Evolutionary conservation across 2,888 invertebrate genomes (phyloP), one percentile per base, ranked within the genome.

Genomic region (Amaurobius ferox): DNA sequence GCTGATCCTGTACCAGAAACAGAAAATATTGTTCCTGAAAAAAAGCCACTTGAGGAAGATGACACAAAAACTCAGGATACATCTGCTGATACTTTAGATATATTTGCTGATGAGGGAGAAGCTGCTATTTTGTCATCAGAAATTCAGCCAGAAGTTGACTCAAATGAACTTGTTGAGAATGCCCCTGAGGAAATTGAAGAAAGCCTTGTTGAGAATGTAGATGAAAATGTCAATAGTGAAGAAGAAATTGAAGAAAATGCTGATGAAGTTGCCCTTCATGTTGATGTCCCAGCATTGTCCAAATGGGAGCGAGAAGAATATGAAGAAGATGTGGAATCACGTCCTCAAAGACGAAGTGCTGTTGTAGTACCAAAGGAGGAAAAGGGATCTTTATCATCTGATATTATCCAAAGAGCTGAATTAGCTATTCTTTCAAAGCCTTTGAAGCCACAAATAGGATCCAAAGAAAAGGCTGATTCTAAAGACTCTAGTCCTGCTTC

Each of bases 391-490:
- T 92, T 94, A 0, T 96, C 97, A 0, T 95, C 95, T 26, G 97
- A 97, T 91, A 96, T 97, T 3, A 92, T 97, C 71, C 97, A 97
- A 90, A 93, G 96, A 89, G 97, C 97, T 0, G 97, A 97, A 92
- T 97, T 97, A 91, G 97, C 96, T 0, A 95, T 97, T 89, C 96
- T 97, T 91, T 95, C 97, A 61, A 96, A 97, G 91, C 96, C 96
- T 0, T 95, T 96, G 62, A 96, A 95, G 90, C 95, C 96, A 0
- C 94, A 89, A n/a, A 88, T 89, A 23, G 89, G 90, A 5, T 71
- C 28, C 0, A 78, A 78, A 55, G 72, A 83, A 23, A 70, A n/a
- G 1, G 55, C 35, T 44, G 68, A 73, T 29, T 66, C 76, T 16
- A 87, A 72, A 68, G 48, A 62, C 26, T 73, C 78, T 11, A 86